phyloP scores from a whole-genome alignment of 2,797 vertebrate genomes.

The Leptatherina wallacei region DNA sequence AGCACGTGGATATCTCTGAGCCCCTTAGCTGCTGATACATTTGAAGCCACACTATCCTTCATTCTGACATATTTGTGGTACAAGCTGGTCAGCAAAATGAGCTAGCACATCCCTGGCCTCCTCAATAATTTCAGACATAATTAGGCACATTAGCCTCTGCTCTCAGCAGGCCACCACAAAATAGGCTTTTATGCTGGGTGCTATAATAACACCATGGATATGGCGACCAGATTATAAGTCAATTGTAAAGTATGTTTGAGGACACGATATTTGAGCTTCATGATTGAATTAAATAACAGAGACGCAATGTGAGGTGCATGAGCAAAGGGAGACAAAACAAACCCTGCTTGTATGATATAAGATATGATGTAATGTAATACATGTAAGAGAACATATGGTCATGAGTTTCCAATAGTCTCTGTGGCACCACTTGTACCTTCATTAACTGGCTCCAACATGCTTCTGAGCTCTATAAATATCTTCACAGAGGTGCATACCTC shows the following conservation, averaged over 20 bases:
- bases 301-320: not conserved
- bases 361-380: not conserved
- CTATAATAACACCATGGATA: conserved; percentile 32
- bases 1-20: conserved; percentile 41
- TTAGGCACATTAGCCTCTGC: conserved; percentile 74
- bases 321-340: conserved; percentile 3
- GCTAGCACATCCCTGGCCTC: conserved; percentile 42
- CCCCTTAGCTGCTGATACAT: conserved; percentile 34
- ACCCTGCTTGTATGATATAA: not conserved
- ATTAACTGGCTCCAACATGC: conserved; percentile 13
- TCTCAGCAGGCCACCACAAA: conserved; percentile 63
- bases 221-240: conserved; percentile 18
- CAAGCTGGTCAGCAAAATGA: conserved; percentile 65
- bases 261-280: not conserved
- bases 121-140: conserved; percentile 72
- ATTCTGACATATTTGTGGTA: conserved; percentile 34
- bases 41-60: conserved; percentile 14
- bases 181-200: conserved; percentile 36
- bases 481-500: not conserved
- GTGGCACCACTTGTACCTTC: not conserved
- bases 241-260: conserved; percentile 6
- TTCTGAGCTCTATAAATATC: not conserved
- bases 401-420: conserved; percentile 7
- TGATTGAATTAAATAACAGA: conserved; percentile 6
- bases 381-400: conserved; percentile 4